A percentile compares a stretch with the other conserved stretches of the same genome.
Evolutionary conservation across 53 echinoderm and acorn worm species (phyloP).

Genomic region (Henricia sp.): DNA sequence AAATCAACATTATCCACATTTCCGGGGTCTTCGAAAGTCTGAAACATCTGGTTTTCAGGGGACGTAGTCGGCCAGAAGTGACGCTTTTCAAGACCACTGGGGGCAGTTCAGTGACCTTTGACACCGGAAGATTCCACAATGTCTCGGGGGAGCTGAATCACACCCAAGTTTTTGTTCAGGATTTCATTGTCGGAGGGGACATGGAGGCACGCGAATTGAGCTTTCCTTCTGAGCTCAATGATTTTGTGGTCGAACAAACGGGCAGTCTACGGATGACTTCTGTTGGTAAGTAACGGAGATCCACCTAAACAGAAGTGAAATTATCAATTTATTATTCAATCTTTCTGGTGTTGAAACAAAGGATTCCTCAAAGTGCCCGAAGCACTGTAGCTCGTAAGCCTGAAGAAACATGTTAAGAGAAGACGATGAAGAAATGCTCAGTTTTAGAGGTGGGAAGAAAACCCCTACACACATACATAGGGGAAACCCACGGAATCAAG

Average conservation of each 20-base stretch:
- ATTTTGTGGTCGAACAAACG: conserved; percentile 31
- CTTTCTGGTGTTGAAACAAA: too few relatives aligned
- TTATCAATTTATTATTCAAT: too few relatives aligned
- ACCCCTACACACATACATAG: too few relatives aligned
- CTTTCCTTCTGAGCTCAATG: conserved; percentile 39
- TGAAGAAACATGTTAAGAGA: too few relatives aligned
- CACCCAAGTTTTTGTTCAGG: conserved; percentile 38
- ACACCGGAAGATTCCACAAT: conserved; percentile 54
- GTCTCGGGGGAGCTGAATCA: conserved; percentile 28
- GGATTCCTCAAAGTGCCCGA: too few relatives aligned
- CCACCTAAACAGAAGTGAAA: too few relatives aligned
- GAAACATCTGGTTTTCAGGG: conserved; percentile 46
- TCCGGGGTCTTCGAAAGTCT: conserved; percentile 57
- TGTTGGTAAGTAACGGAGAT: conserved; percentile 59
- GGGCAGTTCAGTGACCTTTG: conserved; percentile 62
- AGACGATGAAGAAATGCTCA: too few relatives aligned
- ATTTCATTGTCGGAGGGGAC: conserved; percentile 52
- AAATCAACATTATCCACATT: conserved; percentile 42
- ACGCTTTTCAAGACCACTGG: conserved; percentile 44
- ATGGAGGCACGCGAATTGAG: conserved; percentile 54
- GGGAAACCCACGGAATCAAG: too few relatives aligned
- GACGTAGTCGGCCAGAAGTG: conserved; percentile 19
- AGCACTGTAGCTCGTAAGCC: too few relatives aligned
- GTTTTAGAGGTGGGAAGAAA: too few relatives aligned
- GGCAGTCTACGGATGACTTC: conserved; percentile 58